These are phyloP conservation scores for Dermatemys mawii DNA, from an alignment of 2,113 vertebrate species.

Conservation along the genomic window DNA sequence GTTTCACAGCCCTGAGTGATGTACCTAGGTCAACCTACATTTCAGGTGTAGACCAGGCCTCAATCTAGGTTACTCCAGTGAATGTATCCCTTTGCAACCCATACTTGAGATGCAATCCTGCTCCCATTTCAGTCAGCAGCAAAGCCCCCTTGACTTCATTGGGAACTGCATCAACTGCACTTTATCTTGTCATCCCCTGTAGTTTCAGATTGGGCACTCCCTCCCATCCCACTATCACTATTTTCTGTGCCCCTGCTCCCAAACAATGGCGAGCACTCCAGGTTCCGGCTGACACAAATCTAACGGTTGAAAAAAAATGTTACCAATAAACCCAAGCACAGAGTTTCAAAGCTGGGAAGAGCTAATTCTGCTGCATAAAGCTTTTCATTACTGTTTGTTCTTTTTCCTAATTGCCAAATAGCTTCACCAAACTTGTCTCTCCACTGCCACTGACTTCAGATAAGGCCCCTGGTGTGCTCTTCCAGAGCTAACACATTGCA, in stretches of 20 bases:
- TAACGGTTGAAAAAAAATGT: accelerated
- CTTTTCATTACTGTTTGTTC: not conserved
- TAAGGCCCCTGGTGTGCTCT: not conserved
- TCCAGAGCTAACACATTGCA: accelerated
- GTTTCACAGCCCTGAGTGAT: not conserved
- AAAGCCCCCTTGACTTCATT: accelerated
- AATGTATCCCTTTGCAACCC: not conserved
- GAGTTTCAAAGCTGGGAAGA: not conserved
- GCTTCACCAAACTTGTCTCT: not conserved
- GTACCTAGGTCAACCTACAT: not conserved
- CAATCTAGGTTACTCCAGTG: not conserved
- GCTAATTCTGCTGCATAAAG: not conserved
- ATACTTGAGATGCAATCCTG: accelerated
- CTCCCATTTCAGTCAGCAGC: not conserved
- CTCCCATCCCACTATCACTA: not conserved
- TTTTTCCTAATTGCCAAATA: not conserved
- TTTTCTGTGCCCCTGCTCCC: accelerated
- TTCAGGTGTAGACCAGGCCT: not conserved
- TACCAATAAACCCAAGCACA: not conserved
- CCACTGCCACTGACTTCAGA: not conserved
- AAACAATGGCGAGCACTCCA: accelerated
- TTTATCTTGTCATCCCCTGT: not conserved
- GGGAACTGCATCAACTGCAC: accelerated
- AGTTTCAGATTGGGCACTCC: not conserved
- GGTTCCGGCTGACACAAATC: not conserved